Evolutionary conservation across 1,140 invertebrate species (phyloP), one percentile per base, ranked within the genome.

Genomic region (Latrodectus geometricus): DNA sequence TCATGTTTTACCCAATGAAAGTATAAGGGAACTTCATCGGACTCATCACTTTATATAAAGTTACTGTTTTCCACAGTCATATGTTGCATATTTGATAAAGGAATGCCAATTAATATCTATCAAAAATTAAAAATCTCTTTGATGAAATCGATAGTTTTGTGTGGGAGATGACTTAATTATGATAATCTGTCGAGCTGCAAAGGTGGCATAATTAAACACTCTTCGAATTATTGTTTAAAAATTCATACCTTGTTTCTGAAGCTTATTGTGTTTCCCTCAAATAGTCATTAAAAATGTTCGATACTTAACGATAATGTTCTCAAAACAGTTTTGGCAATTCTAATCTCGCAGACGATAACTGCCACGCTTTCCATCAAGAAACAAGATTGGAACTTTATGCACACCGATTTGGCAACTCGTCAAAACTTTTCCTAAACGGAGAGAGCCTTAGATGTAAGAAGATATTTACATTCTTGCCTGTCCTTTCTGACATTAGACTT

Each of bases 391-490:
- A 61, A 61, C 17, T 61, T 61, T 61, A 61, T 61, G 17, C n/a
- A 35, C 72, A 21, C 79, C 81, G 56, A 82, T 82, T 73, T 75
- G 56, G 75, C 75, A 78, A 48, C 11, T 77, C 83, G 50, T 78
- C 83, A 72, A 78, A 86, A 77, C 49, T 86, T 86, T 48, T 81
- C 23, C 17, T 23, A 49, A 7, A 76, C 35, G 35, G 35, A 35
- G 35, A 76, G 15, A 23, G 21, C 48, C 52, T 21, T 56, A 14
- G 74, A 75, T 50, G 68, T 61, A 86, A 86, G 83, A 86, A 86
- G 83, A 69, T 78, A 86, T 86, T 86, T 86, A 86, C 74, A 86
- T 86, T 86, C 83, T 70, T 70, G 48, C 82, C 75, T 8, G 48
- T 49, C 75, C 49, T 73, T 49, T 66, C 73, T 35, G 68, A 23